Percentiles rank a stretch among this genome's conserved stretches.
Conservation (phyloP, 2,888 invertebrate species). For the Onchidella celtica region DNA sequence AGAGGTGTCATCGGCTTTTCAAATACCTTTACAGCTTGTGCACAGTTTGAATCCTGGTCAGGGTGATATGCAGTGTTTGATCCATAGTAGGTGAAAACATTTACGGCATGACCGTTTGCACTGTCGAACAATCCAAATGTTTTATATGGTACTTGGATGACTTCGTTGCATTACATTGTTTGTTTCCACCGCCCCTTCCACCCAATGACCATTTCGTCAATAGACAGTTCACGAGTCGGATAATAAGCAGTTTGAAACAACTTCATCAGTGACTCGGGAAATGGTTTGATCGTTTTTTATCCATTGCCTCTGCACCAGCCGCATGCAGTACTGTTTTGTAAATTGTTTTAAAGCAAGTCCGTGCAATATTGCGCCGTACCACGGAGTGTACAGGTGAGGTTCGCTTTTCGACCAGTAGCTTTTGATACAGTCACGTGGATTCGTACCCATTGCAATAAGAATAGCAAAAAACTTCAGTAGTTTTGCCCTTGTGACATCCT, state of each 20-base stretch:
- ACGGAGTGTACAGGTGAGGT: background rate
- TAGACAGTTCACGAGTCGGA: background rate
- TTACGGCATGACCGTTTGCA: background rate
- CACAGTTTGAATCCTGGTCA: background rate
- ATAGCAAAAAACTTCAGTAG: background rate
- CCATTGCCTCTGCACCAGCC: background rate
- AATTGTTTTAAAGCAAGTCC: background rate
- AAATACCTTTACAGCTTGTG: background rate
- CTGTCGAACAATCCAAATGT: background rate
- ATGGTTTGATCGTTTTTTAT: background rate
- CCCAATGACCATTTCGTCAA: constrained; percentile 32
- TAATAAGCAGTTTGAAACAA: background rate
- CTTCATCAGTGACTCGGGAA: background rate
- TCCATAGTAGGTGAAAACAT: background rate
- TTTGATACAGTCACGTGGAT: background rate
- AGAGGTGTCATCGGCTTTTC: background rate
- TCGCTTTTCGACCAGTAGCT: background rate
- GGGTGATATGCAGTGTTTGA: background rate
- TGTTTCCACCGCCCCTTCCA: background rate
- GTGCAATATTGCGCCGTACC: background rate
- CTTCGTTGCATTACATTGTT: background rate
- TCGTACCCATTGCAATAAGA: background rate
- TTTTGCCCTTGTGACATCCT: background rate
- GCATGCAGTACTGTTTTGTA: background rate
- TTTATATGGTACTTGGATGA: background rate